Evolutionary conservation across 2,888 invertebrate species (phyloP).

Genomic region (Eupithecia centaureata): DNA sequence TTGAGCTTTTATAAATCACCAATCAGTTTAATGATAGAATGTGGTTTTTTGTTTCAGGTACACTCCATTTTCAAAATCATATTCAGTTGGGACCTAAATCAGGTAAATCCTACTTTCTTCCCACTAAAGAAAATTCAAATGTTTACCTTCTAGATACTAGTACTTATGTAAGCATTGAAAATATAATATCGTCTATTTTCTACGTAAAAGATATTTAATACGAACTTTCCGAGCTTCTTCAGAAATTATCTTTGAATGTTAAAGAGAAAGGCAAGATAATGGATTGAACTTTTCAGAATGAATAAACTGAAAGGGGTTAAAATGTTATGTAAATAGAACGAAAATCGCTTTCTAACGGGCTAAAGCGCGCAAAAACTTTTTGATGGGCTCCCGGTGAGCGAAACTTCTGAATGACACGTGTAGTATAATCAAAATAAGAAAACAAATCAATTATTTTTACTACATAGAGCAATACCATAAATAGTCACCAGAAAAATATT

Average conservation of each 20-base stretch:
- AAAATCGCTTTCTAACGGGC: conserved; percentile 72
- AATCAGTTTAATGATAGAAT: background rate
- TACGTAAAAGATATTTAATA: conserved; percentile 2
- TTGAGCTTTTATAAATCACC: background rate
- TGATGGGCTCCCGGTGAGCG: conserved; percentile 62
- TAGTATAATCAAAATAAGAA: conserved; percentile 53
- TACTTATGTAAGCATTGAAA: no score
- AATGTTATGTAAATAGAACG: conserved; percentile 70
- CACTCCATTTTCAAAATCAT: conserved; percentile 20
- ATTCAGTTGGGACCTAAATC: background rate
- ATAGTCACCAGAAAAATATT: background rate
- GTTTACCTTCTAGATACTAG: no score
- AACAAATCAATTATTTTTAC: conserved; percentile 30
- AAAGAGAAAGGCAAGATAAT: conserved; percentile 55
- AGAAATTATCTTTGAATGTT: conserved; percentile 11
- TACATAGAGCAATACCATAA: background rate
- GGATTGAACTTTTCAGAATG: conserved; percentile 65
- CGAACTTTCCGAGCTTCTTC: conserved; percentile 33
- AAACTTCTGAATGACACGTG: conserved; percentile 30
- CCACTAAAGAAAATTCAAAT: background rate
- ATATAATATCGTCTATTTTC: background rate
- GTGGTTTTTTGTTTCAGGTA: conserved; percentile 61
- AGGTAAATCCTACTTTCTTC: background rate
- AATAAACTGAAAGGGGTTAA: conserved; percentile 61
- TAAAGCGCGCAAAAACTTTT: conserved; percentile 73